Evolutionary conservation across 2,113 vertebrate genomes (phyloP), one percentile per base, ranked within the genome.

Genomic region (Xiphophorus hellerii): DNA sequence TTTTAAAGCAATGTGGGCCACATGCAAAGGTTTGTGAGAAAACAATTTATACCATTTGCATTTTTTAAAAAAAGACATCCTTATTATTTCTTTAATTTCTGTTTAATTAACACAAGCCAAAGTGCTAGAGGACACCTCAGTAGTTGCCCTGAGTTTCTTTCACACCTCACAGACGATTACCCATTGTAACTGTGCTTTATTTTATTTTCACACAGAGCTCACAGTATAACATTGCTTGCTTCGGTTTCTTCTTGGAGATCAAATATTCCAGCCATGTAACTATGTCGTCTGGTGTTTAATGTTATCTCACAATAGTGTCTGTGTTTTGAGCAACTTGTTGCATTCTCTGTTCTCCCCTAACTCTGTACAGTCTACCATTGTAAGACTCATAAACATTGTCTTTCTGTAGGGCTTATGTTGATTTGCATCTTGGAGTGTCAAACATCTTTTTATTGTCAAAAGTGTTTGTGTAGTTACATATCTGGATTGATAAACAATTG

Each of bases 171-270:
- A 37, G 31, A 65, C 20, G 25, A n/a, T 37, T 25, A 27, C 33
- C n/a, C 35, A 42, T 66, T 13, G 10, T n/a, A 15, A 11, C 27
- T 39, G 35, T 66, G 33, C 63, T 35, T 37, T 42, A n/a, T 8
- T 66, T 42, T 42, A 66, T 66, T 66, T 66, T 35, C 22, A 66
- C 35, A 14, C 64, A 37, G 33, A 35, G 9, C 65, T 66, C 35
- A 28, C 25, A 42, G 33, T 27, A 39, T 27, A 42, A 28, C n/a
- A 13, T 27, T 42, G 65, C n/a, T 42, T 66, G 65, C 9, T 37
- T 66, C 7, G 14, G n/a, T 37, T 54, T 54, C 11, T n/a, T 1
- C 12, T 28, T 14, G 17, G 35, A 39, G 37, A 66, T 37, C 25
- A 66, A 66, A 6, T 54, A 22, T 9, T 51, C 20, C 20, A 7